phyloP scores from a whole-genome alignment of 2,797 vertebrate genomes.

The Melanotaenia nigrans region DNA sequence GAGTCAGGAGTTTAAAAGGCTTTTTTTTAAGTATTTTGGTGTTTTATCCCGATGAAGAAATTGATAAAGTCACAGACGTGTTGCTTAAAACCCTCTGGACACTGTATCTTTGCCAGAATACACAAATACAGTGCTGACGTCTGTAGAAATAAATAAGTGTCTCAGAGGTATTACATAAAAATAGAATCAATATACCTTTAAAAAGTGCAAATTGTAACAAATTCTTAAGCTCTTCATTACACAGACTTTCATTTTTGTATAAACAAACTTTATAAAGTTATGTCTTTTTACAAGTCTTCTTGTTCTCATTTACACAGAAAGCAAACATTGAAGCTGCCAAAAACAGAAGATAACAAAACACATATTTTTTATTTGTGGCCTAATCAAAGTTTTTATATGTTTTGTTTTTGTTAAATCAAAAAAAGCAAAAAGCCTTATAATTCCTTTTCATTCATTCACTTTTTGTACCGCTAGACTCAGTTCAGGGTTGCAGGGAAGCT shows the following conservation, averaged over 20 bases:
- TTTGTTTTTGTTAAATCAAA: background rate
- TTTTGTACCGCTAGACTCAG: too few relatives aligned
- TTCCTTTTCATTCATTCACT: too few relatives aligned
- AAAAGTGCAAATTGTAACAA: background rate
- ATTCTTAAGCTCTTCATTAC: background rate
- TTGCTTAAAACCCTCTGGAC: background rate
- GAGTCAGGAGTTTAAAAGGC: background rate
- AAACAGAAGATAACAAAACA: background rate
- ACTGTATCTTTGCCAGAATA: background rate
- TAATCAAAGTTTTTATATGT: background rate
- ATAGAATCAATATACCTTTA: background rate
- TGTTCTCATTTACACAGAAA: too few relatives aligned
- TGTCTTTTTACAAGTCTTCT: too few relatives aligned
- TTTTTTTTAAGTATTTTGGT: background rate
- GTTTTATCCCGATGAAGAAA: background rate
- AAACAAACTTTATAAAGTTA: too few relatives aligned
- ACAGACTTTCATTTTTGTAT: too few relatives aligned
- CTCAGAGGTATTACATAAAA: too few relatives aligned
- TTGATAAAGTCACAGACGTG: background rate
- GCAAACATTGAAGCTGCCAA: too few relatives aligned
- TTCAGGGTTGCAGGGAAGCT: too few relatives aligned
- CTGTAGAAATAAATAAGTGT: too few relatives aligned
- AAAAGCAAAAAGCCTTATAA: too few relatives aligned
- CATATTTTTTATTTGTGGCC: background rate
- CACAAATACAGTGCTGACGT: background rate